Evolutionary conservation across 2,797 vertebrate genomes (phyloP).

Genomic region (Lepus oiostolus): DNA sequence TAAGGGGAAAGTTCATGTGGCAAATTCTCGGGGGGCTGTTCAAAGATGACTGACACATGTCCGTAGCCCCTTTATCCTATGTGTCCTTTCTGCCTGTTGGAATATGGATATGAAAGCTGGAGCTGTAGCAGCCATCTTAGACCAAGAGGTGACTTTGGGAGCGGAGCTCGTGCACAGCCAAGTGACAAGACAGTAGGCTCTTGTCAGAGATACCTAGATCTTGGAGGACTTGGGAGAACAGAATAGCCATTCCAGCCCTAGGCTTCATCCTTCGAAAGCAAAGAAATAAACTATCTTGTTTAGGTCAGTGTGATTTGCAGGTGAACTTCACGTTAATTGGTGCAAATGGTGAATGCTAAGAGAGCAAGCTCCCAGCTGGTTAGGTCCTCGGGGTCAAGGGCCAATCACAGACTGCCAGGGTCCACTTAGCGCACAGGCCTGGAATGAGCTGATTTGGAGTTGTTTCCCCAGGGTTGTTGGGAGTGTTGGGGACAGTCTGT

Average conservation of each 20-base stretch:
- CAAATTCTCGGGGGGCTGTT: constrained; percentile 22
- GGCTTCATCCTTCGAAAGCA: constrained; percentile 24
- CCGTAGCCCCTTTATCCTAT: neutral
- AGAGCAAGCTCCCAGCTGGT: constrained; percentile 30
- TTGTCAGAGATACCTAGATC: neutral
- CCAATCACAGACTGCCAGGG: neutral
- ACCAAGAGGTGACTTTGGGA: neutral
- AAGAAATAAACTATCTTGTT: constrained; percentile 38
- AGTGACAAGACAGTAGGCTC: constrained; percentile 39
- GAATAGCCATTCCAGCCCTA: neutral
- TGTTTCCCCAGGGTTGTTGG: constrained; percentile 22
- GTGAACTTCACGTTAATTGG: constrained; percentile 11
- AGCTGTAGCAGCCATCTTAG: neutral
- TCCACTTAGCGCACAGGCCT: neutral
- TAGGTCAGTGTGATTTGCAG: constrained; percentile 18
- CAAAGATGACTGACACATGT: neutral
- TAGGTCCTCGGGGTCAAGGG: neutral
- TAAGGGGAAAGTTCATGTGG: neutral
- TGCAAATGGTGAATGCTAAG: neutral
- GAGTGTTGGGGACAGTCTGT: neutral
- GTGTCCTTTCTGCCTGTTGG: neutral
- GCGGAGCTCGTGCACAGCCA: neutral
- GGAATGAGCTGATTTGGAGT: constrained; percentile 16
- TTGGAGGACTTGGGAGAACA: neutral
- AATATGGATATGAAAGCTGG: neutral